Percentiles rank a stretch among this genome's conserved stretches.
Conservation (phyloP, 2,888 invertebrate species). For the Escarpia spicata region DNA sequence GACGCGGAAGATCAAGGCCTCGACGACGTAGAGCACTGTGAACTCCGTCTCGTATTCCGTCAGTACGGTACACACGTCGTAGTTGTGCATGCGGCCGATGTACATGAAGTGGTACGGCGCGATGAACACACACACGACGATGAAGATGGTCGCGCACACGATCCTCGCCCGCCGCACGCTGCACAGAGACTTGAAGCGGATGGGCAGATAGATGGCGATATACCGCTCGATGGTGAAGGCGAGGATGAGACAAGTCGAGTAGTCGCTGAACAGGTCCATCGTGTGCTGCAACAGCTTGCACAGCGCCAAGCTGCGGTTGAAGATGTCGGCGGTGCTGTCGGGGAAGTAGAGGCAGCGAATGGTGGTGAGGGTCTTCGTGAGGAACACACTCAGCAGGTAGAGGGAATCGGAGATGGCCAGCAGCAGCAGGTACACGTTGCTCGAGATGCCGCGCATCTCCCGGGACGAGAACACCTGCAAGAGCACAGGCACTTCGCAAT, state of each 20-base stretch:
- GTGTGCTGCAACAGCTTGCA: constrained; percentile 39
- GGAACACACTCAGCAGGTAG: constrained; percentile 34
- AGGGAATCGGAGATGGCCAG: constrained; percentile 36
- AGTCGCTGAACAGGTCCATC: constrained; percentile 37
- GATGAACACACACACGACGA: constrained; percentile 26
- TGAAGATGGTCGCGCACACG: constrained; percentile 26
- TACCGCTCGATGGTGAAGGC: constrained; percentile 40
- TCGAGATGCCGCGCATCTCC: constrained; percentile 35
- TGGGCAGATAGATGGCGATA: constrained; percentile 38
- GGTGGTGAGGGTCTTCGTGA: constrained; percentile 32
- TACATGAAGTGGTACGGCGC: constrained; percentile 37
- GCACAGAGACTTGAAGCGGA: constrained; percentile 39
- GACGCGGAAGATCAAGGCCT: constrained; percentile 3
- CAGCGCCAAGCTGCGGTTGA: constrained; percentile 29
- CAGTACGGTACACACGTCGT: not conserved
- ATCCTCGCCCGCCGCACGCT: constrained; percentile 33
- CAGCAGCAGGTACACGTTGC: constrained; percentile 36
- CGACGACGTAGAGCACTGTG: constrained; percentile 6
- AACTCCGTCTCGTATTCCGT: not conserved
- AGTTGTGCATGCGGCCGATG: not conserved
- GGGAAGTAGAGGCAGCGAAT: constrained; percentile 34
- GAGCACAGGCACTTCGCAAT: not conserved
- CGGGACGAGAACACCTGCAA: constrained; percentile 21
- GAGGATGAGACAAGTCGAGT: constrained; percentile 37
- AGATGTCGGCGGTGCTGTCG: constrained; percentile 27